Evolutionary conservation across 1,140 invertebrate genomes (phyloP).

Genomic region (Hyphantria cunea): DNA sequence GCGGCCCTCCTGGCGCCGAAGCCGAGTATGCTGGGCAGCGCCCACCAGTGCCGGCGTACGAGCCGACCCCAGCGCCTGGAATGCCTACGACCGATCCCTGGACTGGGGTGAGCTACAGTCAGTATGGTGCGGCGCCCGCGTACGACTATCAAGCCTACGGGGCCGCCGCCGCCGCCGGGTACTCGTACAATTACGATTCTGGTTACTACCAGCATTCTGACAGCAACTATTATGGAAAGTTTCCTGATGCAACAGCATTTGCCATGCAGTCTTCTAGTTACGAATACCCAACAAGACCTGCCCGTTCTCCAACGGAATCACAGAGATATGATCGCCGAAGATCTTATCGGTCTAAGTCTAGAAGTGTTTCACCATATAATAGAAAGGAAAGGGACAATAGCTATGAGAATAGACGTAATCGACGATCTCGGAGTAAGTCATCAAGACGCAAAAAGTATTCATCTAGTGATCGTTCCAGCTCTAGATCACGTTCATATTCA

Average conservation of each 20-base stretch:
- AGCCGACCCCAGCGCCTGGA: slow-evolving; percentile 50
- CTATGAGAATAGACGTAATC: slow-evolving; percentile 44
- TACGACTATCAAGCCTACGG: slow-evolving; percentile 67
- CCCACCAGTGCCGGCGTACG: slow-evolving; percentile 55
- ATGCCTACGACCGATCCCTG: slow-evolving; percentile 76
- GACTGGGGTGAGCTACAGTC: slow-evolving; percentile 75
- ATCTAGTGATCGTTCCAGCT: slow-evolving; percentile 61
- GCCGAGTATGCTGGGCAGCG: slow-evolving; percentile 51
- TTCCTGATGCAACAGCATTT: slow-evolving; percentile 46
- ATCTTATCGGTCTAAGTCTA: slow-evolving; percentile 55
- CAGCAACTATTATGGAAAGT: slow-evolving; percentile 52
- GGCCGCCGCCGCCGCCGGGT: slow-evolving; percentile 41
- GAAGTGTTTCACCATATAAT: slow-evolving; percentile 61
- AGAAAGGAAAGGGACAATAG: slow-evolving; percentile 54
- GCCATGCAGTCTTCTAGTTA: slow-evolving; percentile 33
- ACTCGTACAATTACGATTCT: slow-evolving; percentile 67
- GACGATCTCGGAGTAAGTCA: slow-evolving; percentile 53
- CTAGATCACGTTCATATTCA: slow-evolving; percentile 61
- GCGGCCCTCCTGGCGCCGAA: slow-evolving; percentile 75
- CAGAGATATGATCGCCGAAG: slow-evolving; percentile 41
- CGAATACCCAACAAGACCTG: slow-evolving; percentile 41
- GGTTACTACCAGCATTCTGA: slow-evolving; percentile 60
- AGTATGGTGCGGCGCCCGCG: slow-evolving; percentile 59
- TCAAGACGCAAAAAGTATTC: slow-evolving; percentile 47
- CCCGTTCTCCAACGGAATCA: slow-evolving; percentile 43